Evolutionary conservation across 2,797 vertebrate genomes (phyloP).

Genomic region (Cottoperca gobio): DNA sequence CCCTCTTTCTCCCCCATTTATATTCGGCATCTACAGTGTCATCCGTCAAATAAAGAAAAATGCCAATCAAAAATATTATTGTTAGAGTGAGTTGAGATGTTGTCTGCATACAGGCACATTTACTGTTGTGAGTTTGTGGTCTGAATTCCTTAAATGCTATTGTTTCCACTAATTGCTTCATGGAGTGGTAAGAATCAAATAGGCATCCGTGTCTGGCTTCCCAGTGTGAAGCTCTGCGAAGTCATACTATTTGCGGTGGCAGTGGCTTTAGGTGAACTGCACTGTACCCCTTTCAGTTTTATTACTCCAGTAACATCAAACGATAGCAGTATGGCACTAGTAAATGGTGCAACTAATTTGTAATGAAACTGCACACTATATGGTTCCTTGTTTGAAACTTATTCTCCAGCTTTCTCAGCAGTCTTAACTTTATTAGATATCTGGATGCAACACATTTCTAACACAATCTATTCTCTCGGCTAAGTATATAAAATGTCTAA

Average conservation of each 20-base stretch:
- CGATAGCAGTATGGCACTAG: slow-evolving; percentile 14
- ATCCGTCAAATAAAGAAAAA: no score
- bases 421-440: slow-evolving; percentile 40
- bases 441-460: slow-evolving; percentile 24
- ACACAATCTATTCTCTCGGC: slow-evolving; percentile 30
- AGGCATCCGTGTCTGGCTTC: background rate
- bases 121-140: background rate
- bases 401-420: slow-evolving; percentile 24
- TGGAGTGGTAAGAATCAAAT: background rate
- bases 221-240: background rate
- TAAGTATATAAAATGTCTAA: slow-evolving; percentile 56
- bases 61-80: no score
- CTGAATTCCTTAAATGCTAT: background rate
- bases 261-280: background rate
- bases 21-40: no score
- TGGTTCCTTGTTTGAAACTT: slow-evolving; percentile 2
- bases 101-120: background rate
- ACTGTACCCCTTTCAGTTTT: slow-evolving; percentile 4
- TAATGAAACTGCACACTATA: slow-evolving; percentile 13
- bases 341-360: slow-evolving; percentile 31
- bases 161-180: background rate
- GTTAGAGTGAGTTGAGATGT: background rate
- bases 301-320: slow-evolving; percentile 25
- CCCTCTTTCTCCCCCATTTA: no score
- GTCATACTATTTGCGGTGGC: background rate